Percentiles rank a stretch among this genome's conserved stretches.
These are phyloP conservation scores for Hiodon alosoides DNA, from an alignment of 2,113 vertebrate genomes.

Conservation along the genomic window DNA sequence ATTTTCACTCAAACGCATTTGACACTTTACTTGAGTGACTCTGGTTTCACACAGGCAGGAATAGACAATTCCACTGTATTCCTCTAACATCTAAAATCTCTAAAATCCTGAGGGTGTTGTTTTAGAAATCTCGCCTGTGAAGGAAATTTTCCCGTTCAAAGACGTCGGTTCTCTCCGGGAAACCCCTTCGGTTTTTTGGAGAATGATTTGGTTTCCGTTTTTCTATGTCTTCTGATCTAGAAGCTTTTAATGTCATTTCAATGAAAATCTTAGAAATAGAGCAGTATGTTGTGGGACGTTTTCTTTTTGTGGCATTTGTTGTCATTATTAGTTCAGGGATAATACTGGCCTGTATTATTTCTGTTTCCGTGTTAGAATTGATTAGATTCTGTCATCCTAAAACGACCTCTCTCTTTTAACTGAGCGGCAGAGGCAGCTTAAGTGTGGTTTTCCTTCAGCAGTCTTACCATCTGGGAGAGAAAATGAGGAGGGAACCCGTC, in stretches of 20 bases:
- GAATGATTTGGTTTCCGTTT: background rate
- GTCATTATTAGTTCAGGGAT: slow-evolving; percentile 35
- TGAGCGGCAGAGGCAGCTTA: too few relatives aligned
- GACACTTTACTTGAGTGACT: too few relatives aligned
- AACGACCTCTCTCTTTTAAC: too few relatives aligned
- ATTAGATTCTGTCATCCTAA: too few relatives aligned
- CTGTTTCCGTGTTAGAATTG: background rate
- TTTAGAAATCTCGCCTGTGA: background rate
- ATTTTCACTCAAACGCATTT: too few relatives aligned
- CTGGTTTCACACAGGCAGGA: too few relatives aligned
- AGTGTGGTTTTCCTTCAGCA: too few relatives aligned
- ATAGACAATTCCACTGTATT: too few relatives aligned
- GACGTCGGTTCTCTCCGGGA: background rate
- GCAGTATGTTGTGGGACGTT: background rate
- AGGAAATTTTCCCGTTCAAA: background rate
- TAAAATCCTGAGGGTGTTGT: too few relatives aligned
- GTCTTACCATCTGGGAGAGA: too few relatives aligned
- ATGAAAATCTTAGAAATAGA: background rate
- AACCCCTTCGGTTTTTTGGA: background rate
- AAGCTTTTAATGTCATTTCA: slow-evolving; percentile 8
- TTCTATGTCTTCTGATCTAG: slow-evolving; percentile 14
- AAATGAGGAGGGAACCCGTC: too few relatives aligned
- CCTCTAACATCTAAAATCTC: too few relatives aligned
- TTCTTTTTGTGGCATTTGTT: background rate
- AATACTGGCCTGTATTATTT: background rate